A percentile compares a stretch with the other conserved stretches of the same genome.
Conservation (phyloP, 2,797 vertebrate species). For the Limnodromus scolopaceus region DNA sequence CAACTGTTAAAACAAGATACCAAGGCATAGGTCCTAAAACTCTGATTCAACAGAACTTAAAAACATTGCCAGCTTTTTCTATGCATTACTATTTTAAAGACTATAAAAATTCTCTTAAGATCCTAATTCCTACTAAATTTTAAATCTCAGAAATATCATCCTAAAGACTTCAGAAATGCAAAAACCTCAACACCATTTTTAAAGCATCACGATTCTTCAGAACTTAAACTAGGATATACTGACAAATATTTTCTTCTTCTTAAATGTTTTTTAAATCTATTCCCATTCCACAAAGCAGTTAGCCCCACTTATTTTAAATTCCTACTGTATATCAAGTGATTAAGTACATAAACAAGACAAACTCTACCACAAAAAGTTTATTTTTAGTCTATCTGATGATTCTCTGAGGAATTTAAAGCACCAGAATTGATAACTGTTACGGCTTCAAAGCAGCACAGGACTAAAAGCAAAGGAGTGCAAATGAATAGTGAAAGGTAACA, state of each 20-base stretch:
- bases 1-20: background rate
- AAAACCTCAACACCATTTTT: background rate
- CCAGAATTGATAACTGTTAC: background rate
- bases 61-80: background rate
- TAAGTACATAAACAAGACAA: background rate
- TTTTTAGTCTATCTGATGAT: background rate
- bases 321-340: background rate
- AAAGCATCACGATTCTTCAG: background rate
- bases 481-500: background rate
- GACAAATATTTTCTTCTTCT: background rate
- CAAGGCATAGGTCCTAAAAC: background rate
- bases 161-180: background rate
- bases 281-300: background rate
- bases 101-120: background rate
- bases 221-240: background rate
- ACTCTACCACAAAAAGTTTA: background rate
- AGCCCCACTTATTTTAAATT: background rate
- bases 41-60: background rate
- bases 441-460: background rate
- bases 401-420: background rate
- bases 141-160: background rate
- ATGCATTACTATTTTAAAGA: background rate
- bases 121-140: background rate
- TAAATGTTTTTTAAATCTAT: background rate
- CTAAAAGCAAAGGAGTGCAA: background rate